Evolutionary conservation across 2,797 vertebrate genomes (phyloP).

Genomic region (Sebastes iracundus): DNA sequence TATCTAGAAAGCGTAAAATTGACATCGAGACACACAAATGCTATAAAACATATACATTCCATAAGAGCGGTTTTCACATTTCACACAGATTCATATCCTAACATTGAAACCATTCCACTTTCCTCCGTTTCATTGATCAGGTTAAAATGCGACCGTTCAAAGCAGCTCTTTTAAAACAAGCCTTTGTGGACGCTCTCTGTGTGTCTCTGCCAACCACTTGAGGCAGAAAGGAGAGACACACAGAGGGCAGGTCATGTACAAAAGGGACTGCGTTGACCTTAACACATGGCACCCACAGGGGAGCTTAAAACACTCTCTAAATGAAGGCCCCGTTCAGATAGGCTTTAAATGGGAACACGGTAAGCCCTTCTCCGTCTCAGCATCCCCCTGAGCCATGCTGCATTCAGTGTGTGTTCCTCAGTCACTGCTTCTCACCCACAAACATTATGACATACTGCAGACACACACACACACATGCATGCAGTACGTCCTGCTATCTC

Average conservation of each 20-base stretch:
- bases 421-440: slow-evolving; percentile 19
- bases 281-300: slow-evolving; percentile 44
- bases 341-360: slow-evolving; percentile 47
- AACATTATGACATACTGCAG: slow-evolving; percentile 5
- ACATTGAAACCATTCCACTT: background rate
- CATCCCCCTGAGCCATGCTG: slow-evolving; percentile 37
- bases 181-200: slow-evolving; percentile 3
- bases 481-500: background rate
- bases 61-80: background rate
- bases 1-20: slow-evolving; percentile 23
- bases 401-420: slow-evolving; percentile 45
- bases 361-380: slow-evolving; percentile 43
- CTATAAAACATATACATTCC: background rate
- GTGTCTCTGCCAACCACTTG: slow-evolving; percentile 27
- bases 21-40: background rate
- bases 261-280: slow-evolving; percentile 53
- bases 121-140: background rate
- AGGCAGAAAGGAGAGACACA: slow-evolving; percentile 19
- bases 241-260: slow-evolving; percentile 39
- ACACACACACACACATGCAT: slow-evolving; percentile 7
- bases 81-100: background rate
- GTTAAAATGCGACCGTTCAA: background rate
- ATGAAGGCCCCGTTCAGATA: slow-evolving; percentile 45
- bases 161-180: background rate
- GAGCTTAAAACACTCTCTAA: slow-evolving; percentile 50